Conservation (phyloP, 2,797 vertebrate species). For the Gymnothorax javanicus region DNA sequence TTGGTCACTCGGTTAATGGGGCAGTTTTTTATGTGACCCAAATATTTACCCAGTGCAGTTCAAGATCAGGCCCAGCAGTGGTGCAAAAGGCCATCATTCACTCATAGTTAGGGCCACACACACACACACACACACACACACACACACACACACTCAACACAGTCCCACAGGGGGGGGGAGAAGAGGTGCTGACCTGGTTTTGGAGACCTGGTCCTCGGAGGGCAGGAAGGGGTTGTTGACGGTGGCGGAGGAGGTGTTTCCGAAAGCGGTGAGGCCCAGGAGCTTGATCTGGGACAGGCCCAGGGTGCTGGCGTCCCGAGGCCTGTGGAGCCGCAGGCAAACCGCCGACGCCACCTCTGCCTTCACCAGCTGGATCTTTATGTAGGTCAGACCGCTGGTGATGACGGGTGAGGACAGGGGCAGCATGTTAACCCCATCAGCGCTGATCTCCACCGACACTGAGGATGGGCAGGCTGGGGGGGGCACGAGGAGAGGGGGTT, state of each 20-base stretch:
- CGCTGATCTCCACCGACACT: conserved; percentile 97
- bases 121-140: not conserved
- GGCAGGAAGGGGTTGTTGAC: conserved; percentile 98
- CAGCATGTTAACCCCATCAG: conserved; percentile 97
- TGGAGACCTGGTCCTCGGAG: conserved; percentile 98
- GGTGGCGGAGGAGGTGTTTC: conserved; percentile 95
- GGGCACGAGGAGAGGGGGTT: not conserved
- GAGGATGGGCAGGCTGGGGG: conserved; percentile 91
- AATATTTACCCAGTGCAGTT: too few relatives aligned
- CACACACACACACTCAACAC: not conserved
- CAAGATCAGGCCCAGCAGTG: too few relatives aligned
- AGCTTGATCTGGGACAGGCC: conserved; percentile 98
- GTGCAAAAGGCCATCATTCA: not conserved
- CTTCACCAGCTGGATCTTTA: conserved; percentile 97
- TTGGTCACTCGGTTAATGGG: too few relatives aligned
- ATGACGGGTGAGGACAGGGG: conserved; percentile 94
- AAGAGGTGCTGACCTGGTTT: conserved; percentile 83
- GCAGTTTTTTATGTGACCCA: too few relatives aligned
- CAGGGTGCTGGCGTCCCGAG: conserved; percentile 92
- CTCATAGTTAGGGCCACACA: not conserved
- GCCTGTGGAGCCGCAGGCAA: conserved; percentile 92
- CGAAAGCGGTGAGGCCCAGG: conserved; percentile 93
- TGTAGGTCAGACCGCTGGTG: conserved; percentile 96
- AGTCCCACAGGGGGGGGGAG: not conserved
- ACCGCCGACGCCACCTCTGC: conserved; percentile 97